Base-by-base conservation (phyloP, 2,113 vertebrate species). In the Mustelus asterias region DNA sequence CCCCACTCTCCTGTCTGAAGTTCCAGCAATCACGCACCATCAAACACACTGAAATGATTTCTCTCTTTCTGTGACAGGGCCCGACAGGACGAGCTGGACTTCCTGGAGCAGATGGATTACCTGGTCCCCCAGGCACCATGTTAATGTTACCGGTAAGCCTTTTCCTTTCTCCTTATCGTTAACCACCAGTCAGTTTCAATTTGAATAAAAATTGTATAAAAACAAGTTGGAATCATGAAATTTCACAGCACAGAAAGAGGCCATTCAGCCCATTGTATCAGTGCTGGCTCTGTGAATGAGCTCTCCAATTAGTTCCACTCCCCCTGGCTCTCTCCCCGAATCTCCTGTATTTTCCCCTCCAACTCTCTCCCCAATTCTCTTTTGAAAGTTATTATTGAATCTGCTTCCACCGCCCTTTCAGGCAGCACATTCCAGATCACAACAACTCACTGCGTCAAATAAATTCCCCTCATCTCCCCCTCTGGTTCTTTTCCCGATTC, bases 81-180 rank as follows among this genome's bases (percentile, higher is more conserved):
- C 98, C 98, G 58, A 96, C 98, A 44, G 99, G 99, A 96, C 99
- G 99, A 83, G 93, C 98, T 96, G 99, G 99, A 96, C 98, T 99
- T 96, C 98, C 99, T 80, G 99, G 99, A 96, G 99, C 99, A 96
- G 99, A 99, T 96, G 99, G 99, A 90, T 96, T 99, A 96, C 98
- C 99, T 22, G 99, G 99, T 44, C 99, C 99, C 8, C 99, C 99
- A 60, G 99, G 99, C 63, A 99, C 99, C 96, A 99, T 99, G 98
- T 96, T 99, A 96, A 99, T 99, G 99, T 96, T 99, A 96, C 99
- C 99, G 83, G 99, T 99, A 98, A 97, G 98, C 97, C 18, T 24
- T 11, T 10, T 3, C 2, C 24, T 88, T 24, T 88, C 85, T 83
- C 13, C 6, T n/a, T 8, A 0, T 85, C 3, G 13, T 0, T 78